phyloP scores from a whole-genome alignment of 2,797 vertebrate genomes.

The Trichosurus vulpecula region DNA sequence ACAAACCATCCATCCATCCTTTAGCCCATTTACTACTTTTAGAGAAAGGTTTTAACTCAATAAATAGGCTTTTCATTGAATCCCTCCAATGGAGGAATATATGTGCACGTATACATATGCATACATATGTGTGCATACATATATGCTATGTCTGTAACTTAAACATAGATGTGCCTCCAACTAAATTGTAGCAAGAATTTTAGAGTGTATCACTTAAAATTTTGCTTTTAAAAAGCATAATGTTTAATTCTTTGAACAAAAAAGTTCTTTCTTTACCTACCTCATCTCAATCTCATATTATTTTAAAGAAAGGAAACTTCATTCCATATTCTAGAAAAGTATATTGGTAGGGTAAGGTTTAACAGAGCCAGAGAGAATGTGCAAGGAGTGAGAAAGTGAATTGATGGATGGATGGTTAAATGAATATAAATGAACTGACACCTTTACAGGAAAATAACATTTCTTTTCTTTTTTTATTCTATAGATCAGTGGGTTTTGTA shows the following conservation, averaged over 20 bases:
- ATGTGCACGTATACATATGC: slow-evolving; percentile 50
- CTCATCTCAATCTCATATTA: slow-evolving; percentile 72
- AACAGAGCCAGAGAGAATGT: slow-evolving; percentile 86
- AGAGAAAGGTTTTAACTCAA: slow-evolving; percentile 38
- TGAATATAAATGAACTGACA: slow-evolving; percentile 92
- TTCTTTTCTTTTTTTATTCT: slow-evolving; percentile 89
- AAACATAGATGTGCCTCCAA: background rate
- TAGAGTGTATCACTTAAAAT: slow-evolving; percentile 58
- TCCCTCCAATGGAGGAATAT: background rate
- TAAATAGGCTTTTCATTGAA: slow-evolving; percentile 33
- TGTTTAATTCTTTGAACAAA: slow-evolving; percentile 62
- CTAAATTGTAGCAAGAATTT: slow-evolving; percentile 43
- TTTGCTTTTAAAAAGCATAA: slow-evolving; percentile 62
- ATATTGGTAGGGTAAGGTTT: slow-evolving; percentile 83
- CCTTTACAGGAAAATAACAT: slow-evolving; percentile 90
- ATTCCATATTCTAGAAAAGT: slow-evolving; percentile 86
- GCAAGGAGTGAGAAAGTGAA: slow-evolving; percentile 87
- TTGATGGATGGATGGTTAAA: slow-evolving; percentile 91
- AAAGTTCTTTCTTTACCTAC: slow-evolving; percentile 69
- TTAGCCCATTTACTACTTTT: slow-evolving; percentile 29
- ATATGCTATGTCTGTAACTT: slow-evolving; percentile 3
- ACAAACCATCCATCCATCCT: slow-evolving; percentile 43
- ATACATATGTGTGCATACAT: slow-evolving; percentile 42
- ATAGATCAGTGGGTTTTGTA: slow-evolving; percentile 91
- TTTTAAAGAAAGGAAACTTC: slow-evolving; percentile 81